These are phyloP conservation scores for Drosophila neocordata DNA, from an alignment of 1,140 invertebrate genomes.

Conservation along the genomic window DNA sequence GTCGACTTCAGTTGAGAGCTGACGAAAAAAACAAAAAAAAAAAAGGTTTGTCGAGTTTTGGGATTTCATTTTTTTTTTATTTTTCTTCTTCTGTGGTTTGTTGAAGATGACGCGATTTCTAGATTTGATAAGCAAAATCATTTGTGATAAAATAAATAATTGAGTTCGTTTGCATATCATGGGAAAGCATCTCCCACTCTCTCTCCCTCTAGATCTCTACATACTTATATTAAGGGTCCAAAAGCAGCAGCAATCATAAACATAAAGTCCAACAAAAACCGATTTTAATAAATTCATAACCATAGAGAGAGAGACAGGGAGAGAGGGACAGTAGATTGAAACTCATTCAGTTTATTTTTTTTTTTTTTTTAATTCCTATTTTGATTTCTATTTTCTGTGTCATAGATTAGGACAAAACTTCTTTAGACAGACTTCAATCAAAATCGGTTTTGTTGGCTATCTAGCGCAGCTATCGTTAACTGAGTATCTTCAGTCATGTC, in stretches of 20 bases:
- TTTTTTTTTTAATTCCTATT: neutral
- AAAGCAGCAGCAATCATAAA: constrained; percentile 1
- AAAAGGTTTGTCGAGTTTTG: constrained; percentile 32
- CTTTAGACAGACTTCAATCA: constrained; percentile 78
- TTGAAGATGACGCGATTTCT: constrained; percentile 70
- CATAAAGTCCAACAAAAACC: constrained; percentile 27
- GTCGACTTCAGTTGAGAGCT: constrained; percentile 39
- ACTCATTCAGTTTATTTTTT: constrained; percentile 67
- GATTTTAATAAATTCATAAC: constrained; percentile 64
- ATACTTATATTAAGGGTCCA: constrained; percentile 2
- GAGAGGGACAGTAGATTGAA: constrained; percentile 28
- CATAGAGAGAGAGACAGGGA: neutral
- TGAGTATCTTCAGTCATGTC: constrained; percentile 48
- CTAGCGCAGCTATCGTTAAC: constrained; percentile 42
- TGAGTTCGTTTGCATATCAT: constrained; percentile 81
- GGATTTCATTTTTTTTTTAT: constrained; percentile 4
- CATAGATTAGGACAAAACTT: constrained; percentile 62
- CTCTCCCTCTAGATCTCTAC: constrained; percentile 46
- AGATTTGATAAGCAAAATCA: constrained; percentile 80
- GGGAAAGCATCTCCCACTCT: constrained; percentile 73
- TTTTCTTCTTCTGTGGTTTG: constrained; percentile 43
- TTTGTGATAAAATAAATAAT: constrained; percentile 82
- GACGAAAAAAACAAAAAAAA: constrained; percentile 48
- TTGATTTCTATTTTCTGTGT: constrained; percentile 47
- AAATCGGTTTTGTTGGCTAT: constrained; percentile 45